These are phyloP conservation scores for Diprion similis DNA, from an alignment of 1,140 invertebrate genomes.

Conservation along the genomic window DNA sequence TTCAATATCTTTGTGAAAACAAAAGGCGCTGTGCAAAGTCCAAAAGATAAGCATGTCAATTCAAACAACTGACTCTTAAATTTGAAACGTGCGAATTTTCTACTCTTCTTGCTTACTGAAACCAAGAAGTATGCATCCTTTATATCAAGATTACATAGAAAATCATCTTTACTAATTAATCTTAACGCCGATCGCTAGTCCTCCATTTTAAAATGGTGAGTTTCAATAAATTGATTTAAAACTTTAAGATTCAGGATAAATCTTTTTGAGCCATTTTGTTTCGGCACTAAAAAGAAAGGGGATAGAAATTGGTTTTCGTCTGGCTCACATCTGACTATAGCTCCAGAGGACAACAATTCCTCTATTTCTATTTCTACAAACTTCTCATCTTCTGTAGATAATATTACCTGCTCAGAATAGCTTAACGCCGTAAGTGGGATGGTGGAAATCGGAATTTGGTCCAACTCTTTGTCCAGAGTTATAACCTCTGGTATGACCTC, in stretches of 20 bases:
- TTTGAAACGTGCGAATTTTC: conserved; percentile 35
- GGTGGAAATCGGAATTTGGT: no score
- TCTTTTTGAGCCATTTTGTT: no score
- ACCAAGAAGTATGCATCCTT: conserved; percentile 42
- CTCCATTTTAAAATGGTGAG: conserved; percentile 34
- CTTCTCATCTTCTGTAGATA: no score
- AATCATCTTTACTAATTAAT: conserved; percentile 31
- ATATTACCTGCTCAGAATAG: no score
- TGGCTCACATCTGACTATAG: conserved; percentile 11
- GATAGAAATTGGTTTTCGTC: conserved; percentile 36
- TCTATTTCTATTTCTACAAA: no score
- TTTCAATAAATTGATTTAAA: conserved; percentile 37
- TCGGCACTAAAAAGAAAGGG: conserved; percentile 34
- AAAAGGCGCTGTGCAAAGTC: conserved; percentile 27
- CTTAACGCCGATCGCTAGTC: conserved; percentile 18
- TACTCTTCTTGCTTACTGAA: conserved; percentile 10
- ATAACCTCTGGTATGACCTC: no score
- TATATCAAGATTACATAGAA: conserved; percentile 37
- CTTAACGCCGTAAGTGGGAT: no score
- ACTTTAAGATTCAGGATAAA: conserved; percentile 41
- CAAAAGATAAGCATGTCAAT: conserved; percentile 34
- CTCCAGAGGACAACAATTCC: conserved; percentile 7
- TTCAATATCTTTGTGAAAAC: conserved; percentile 35
- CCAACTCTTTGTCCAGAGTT: no score
- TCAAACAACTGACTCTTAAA: conserved; percentile 33